phyloP scores from a whole-genome alignment of 2,888 invertebrate genomes.

The Drosophila niveifrons region DNA sequence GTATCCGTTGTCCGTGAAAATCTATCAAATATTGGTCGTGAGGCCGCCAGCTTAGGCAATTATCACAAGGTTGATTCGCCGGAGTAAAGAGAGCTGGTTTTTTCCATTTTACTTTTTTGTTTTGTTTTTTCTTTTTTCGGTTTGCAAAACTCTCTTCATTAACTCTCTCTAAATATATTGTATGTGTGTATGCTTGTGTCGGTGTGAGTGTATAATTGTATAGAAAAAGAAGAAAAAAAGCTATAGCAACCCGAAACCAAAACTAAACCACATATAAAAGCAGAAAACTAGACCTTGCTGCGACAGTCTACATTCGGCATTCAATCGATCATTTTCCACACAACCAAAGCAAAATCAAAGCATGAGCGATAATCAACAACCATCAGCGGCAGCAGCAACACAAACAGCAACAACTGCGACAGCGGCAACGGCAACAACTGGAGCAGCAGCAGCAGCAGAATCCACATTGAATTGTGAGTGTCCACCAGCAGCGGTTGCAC shows the following conservation, averaged over 20 bases:
- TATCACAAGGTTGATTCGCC: slow-evolving; percentile 85
- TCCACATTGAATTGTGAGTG: slow-evolving; percentile 57
- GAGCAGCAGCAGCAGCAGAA: slow-evolving; percentile 25
- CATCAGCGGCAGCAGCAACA: slow-evolving; percentile 3
- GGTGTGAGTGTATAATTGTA: slow-evolving; percentile 29
- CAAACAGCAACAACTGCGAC: slow-evolving; percentile 7
- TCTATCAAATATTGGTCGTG: slow-evolving; percentile 88
- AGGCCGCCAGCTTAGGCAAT: slow-evolving; percentile 85
- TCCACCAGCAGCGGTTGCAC: slow-evolving; percentile 35
- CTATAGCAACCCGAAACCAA: slow-evolving; percentile 68
- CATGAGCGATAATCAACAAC: slow-evolving; percentile 61
- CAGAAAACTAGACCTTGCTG: slow-evolving; percentile 2
- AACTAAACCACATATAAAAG: slow-evolving; percentile 23
- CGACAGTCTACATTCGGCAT: slow-evolving; percentile 24
- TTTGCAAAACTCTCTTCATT: slow-evolving; percentile 17
- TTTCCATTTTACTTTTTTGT: slow-evolving; percentile 1
- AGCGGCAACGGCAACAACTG: no score
- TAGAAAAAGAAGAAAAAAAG: slow-evolving; percentile 25
- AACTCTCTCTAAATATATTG: slow-evolving; percentile 19
- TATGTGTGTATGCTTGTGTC: slow-evolving; percentile 30
- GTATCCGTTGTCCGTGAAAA: slow-evolving; percentile 88
- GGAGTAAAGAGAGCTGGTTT: slow-evolving; percentile 74
- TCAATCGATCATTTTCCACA: slow-evolving; percentile 7
- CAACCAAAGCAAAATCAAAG: slow-evolving; percentile 35
- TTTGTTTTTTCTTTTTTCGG: slow-evolving; percentile 2